phyloP scores from a whole-genome alignment of 2,113 vertebrate species.

The Ctenomys sociabilis region DNA sequence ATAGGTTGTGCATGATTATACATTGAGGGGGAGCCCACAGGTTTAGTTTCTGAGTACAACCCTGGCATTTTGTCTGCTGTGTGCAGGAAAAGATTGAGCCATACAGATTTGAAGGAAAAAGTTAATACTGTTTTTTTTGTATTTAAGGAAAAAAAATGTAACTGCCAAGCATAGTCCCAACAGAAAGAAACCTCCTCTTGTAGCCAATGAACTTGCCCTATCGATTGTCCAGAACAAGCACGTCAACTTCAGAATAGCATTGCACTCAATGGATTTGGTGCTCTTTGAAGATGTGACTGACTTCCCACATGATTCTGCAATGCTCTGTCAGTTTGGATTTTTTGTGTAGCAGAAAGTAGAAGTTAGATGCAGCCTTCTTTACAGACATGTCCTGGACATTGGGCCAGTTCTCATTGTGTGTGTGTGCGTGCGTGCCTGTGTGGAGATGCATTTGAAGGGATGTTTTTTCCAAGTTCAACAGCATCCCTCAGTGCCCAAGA shows the following conservation, averaged over 20 bases:
- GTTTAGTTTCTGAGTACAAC: slow-evolving; percentile 13
- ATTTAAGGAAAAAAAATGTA: background rate
- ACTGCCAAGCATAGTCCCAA: slow-evolving; percentile 71
- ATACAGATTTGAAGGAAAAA: slow-evolving; percentile 59
- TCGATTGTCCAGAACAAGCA: slow-evolving; percentile 62
- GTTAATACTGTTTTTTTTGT: slow-evolving; percentile 63
- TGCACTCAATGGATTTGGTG: background rate
- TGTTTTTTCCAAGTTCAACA: slow-evolving; percentile 30
- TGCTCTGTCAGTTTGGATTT: slow-evolving; percentile 50
- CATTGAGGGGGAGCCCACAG: background rate
- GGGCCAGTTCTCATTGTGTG: slow-evolving; percentile 62
- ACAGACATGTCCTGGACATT: background rate
- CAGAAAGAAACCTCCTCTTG: slow-evolving; percentile 51
- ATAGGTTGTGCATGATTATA: background rate
- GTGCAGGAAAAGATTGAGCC: slow-evolving; percentile 44
- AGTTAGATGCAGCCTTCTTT: slow-evolving; percentile 49
- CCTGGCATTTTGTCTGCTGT: slow-evolving; percentile 41
- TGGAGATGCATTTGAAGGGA: background rate
- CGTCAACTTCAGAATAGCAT: slow-evolving; percentile 63
- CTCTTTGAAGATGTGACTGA: slow-evolving; percentile 25
- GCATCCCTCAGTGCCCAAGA: slow-evolving; percentile 41
- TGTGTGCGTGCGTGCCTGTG: background rate
- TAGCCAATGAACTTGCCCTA: slow-evolving; percentile 72
- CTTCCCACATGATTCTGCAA: background rate
- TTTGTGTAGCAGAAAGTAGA: slow-evolving; percentile 61